Base-by-base conservation (phyloP, 2,113 vertebrate genomes). In the Cyprinus carpio region DNA sequence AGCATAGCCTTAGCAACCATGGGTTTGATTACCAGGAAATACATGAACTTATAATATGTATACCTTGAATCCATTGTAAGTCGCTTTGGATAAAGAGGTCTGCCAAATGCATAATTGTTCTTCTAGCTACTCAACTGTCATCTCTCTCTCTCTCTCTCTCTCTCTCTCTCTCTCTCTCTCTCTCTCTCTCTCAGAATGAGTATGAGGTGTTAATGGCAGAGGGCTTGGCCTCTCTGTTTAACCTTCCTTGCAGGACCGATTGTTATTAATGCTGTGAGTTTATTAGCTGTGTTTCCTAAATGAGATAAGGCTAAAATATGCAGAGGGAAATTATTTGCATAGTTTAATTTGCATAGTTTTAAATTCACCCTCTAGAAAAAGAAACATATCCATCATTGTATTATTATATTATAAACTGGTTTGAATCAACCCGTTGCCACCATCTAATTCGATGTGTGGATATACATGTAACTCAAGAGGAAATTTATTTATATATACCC, bases 261-360 rank as follows among this genome's bases (percentile, higher is more conserved):
- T 82, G 46, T 82, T 82, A 82, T 82, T 82, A 37, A 54, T 54
- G 64, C 64, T 82, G 64, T 6, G 0, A 34, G 64, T 71, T 65
- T 82, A 82, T 82, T 82, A 54, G 64, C 25, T 82, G 80, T 51
- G 40, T 82, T 82, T 71, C 29, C 64, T n/a, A 82, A 82, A 71
- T 4, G 18, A 49, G 64, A 82, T 82, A 82, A 69, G 80, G 64
- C 9, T 71, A n/a, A 54, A 82, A 82, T 71, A 82, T 82, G 46
- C 80, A 71, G 27, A 34, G 6, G 27, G 25, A 49, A 54, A 82
- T 82, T 0, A 82, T 82, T 82, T 71, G 25, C 60, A 80, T 69
- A 49, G 62, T 69, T 69, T 82, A 65, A 82, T 82, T 82, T 82
- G 62, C 80, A 69, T 82, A 69, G 25, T 82, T 82, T 80, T 43